Evolutionary conservation across 1,140 invertebrate genomes (phyloP).

Genomic region (Mactra quadrangularis): DNA sequence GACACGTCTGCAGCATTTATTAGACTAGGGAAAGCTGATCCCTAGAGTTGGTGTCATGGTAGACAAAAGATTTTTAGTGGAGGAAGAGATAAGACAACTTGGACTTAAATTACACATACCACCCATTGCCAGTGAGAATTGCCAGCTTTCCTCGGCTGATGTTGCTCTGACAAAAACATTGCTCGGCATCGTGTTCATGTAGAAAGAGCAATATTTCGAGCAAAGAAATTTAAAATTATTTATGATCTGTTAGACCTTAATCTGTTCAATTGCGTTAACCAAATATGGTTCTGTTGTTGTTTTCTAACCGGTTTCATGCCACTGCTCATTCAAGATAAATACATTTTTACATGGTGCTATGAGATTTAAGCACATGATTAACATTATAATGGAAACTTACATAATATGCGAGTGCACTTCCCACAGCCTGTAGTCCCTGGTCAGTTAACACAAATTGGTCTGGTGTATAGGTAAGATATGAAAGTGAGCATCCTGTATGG

Average conservation of each 20-base stretch:
- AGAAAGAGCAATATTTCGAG: conserved; percentile 32
- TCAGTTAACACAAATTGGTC: too few relatives aligned
- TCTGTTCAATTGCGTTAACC: too few relatives aligned
- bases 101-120: conserved; percentile 47
- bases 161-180: conserved; percentile 37
- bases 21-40: conserved; percentile 13
- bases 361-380: too few relatives aligned
- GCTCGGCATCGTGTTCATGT: conserved; percentile 39
- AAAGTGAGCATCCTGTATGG: too few relatives aligned
- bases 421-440: too few relatives aligned
- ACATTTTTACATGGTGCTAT: too few relatives aligned
- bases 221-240: conserved; percentile 59
- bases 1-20: background rate
- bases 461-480: too few relatives aligned
- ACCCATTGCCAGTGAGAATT: conserved; percentile 37
- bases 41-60: conserved; percentile 57
- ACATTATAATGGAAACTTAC: too few relatives aligned
- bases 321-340: too few relatives aligned
- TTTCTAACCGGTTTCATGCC: conserved; percentile 51
- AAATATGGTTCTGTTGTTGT: conserved; percentile 55
- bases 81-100: conserved; percentile 29
- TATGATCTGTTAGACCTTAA: too few relatives aligned
- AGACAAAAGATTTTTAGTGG: conserved; percentile 46
- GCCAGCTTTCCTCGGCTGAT: conserved; percentile 48
- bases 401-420: too few relatives aligned